Conservation (phyloP, 2,113 vertebrate species). For the Peucedramus taeniatus region DNA sequence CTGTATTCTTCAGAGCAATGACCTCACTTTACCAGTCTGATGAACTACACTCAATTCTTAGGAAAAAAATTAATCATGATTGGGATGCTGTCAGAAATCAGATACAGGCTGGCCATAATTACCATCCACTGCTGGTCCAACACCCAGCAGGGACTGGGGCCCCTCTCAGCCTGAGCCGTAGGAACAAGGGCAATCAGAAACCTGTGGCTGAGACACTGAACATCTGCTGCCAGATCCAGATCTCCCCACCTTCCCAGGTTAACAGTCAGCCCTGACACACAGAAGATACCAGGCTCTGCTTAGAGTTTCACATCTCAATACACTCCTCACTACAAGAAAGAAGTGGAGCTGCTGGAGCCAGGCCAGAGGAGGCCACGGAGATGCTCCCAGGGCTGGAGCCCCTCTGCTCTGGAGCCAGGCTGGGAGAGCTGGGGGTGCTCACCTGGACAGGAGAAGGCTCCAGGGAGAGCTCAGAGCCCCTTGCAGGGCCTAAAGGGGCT, state of each 20-base stretch:
- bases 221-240: not conserved
- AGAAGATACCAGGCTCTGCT: not conserved
- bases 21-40: not conserved
- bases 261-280: not conserved
- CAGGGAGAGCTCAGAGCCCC: not conserved
- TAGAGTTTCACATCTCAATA: not conserved
- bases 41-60: not conserved
- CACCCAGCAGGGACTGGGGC: fast-evolving
- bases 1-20: not conserved
- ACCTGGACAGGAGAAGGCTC: not conserved
- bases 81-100: not conserved
- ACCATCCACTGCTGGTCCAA: not conserved
- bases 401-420: not conserved
- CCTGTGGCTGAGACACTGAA: not conserved
- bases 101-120: not conserved
- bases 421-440: not conserved
- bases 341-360: fast-evolving
- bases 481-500: not conserved
- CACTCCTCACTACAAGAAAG: not conserved
- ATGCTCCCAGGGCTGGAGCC: not conserved
- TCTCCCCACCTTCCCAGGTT: not conserved
- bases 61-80: not conserved
- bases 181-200: not conserved
- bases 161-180: fast-evolving
- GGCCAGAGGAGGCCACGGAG: fast-evolving